Base-by-base conservation (phyloP, 30 jellyfish, hydroid and myxozoan species). In the Cassiopea xamachana region DNA sequence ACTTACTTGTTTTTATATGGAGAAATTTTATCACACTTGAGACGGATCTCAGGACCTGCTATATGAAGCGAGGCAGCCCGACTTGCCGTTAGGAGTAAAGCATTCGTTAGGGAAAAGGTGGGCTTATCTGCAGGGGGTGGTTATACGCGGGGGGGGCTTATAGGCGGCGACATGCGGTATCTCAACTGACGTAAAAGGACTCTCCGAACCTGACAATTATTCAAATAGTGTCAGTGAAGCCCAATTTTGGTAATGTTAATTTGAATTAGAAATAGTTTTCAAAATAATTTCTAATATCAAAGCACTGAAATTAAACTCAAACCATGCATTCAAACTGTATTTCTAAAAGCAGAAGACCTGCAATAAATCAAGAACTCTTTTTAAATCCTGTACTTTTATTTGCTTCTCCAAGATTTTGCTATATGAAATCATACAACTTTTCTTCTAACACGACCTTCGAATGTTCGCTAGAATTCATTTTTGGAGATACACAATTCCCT, bases 121-220 rank as follows among this genome's bases (percentile, higher is more conserved):
- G 39, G 39, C 39, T 27, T 27, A 27, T 27, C 39, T 27, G 39
- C 39, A 27, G 39, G 39, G 39, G 39, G 39, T 27, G 0, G 39
- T 27, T 27, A 27, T 27, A 27, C 39, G 39, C 39, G 0, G 0
- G 39, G 39, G 39, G 39, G 39, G 39, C 39, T 27, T 27, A 27
- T 27, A 27, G 39, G 39, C 39, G 39, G 39, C 0, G 39, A 27
- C 39, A 27, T 27, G 0, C 39, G 39, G 39, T 27, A 27, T 27
- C 39, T 27, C 39, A 27, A 27, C 98, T 97, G 92, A 62, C 99
- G 91, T 69, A 43, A 86, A 86, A 27, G 39, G 39, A 27, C 39
- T 27, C 39, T 27, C 39, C 39, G 39, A 27, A 27, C 0, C 39
- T 27, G 39, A 27, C 39, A 27, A 55, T 55, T 55, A 55, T 55